Evolutionary conservation across 2,797 vertebrate species (phyloP), one percentile per base, ranked within the genome.

Genomic region (Mareca penelope): DNA sequence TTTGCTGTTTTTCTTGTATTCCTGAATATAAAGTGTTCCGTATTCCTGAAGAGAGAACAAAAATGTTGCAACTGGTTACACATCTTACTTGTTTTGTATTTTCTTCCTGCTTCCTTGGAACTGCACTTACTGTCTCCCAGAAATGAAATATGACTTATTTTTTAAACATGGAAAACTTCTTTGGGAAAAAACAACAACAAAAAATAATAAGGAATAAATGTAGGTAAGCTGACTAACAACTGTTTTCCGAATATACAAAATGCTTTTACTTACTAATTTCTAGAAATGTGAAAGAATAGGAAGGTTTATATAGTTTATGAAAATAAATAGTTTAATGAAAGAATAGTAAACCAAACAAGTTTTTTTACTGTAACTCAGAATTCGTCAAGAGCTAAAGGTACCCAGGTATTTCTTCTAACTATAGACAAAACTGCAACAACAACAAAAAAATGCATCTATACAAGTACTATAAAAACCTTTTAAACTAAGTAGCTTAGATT

Each of bases 1-100:
- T 95, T 97, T 98, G 98, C 96, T 98, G 97, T 94, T 98, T 97
- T 98, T 97, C 98, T 97, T 98, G 95, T 97, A 97, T 95, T 98
- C 97, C 96, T 98, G 98, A 97, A 97, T 96, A 97, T 97, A 98
- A 92, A 98, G 96, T 73, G 97, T 95, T 89, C 97, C 89, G 97
- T 97, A 98, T 95, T 98, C 98, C 98, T 98, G 97, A 83, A 92
- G 76, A 93, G 91, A 95, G 93, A 97, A 97, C 15, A 90, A 85
- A 94, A 95, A 96, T 0, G n/a, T 93, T 94, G 88, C 88, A 95
- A 93, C 78, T 57, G 90, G 84, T 96, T 95, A 97, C 78, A 84
- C 0, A n/a, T 65, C 39, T 83, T 64, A 83, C 29, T 93, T 59
- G 39, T 15, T 92, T 85, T 69, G 21, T 42, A 42, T 37, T 85